A percentile compares a stretch with the other conserved stretches of the same genome.
Evolutionary conservation across 2,113 vertebrate species (phyloP).

Genomic region (Salvelinus alpinus): DNA sequence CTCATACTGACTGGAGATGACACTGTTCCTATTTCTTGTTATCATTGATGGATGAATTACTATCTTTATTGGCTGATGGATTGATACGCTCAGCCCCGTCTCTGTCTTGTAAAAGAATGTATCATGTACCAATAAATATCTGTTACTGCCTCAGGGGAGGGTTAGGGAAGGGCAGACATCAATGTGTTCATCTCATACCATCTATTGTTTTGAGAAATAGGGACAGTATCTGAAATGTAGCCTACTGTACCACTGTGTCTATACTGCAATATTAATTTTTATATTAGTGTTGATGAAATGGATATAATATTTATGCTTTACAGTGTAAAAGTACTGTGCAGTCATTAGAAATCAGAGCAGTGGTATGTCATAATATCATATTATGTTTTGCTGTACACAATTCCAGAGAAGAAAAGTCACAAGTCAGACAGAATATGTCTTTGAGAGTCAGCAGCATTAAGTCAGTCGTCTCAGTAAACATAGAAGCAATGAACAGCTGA

Average conservation of each 20-base stretch:
- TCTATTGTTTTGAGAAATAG: background rate
- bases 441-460: background rate
- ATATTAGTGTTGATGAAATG: too few species aligned
- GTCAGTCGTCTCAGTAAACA: background rate
- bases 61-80: constrained; percentile 10
- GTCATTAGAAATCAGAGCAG: too few species aligned
- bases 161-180: background rate
- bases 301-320: too few species aligned
- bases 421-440: constrained; percentile 3
- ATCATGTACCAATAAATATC: background rate
- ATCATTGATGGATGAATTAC: constrained; percentile 15
- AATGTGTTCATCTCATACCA: background rate
- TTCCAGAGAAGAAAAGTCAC: background rate
- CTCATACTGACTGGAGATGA: constrained; percentile 9
- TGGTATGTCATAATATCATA: too few species aligned
- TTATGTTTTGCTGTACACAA: too few species aligned
- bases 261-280: too few species aligned
- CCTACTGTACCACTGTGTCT: too few species aligned
- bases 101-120: constrained; percentile 1
- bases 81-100: constrained; percentile 21
- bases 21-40: constrained; percentile 9
- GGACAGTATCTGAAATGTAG: too few species aligned
- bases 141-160: background rate
- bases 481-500: background rate
- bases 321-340: too few species aligned